A percentile compares a stretch with the other conserved stretches of the same genome.
Evolutionary conservation across 2,113 vertebrate species (phyloP).

Genomic region (Leucopsar rothschildi): DNA sequence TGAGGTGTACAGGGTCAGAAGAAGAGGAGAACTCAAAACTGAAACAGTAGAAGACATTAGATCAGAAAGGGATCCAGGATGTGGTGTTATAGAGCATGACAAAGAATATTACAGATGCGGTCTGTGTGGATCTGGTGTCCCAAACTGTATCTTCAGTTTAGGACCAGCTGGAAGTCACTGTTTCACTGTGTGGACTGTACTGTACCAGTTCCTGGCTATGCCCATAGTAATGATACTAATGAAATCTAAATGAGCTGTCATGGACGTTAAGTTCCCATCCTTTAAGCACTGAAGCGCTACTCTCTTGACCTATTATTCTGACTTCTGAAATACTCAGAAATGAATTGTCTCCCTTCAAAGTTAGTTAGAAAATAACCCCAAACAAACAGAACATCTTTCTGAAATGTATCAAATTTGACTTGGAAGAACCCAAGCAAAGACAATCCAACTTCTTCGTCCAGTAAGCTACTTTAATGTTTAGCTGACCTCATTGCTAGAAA

Average conservation of each 20-base stretch:
- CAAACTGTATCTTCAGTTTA: background rate
- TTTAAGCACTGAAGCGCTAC: background rate
- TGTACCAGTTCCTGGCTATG: background rate
- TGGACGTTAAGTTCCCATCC: background rate
- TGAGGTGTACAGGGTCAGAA: background rate
- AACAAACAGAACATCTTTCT: background rate
- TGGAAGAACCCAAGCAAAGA: background rate
- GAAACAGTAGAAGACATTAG: background rate
- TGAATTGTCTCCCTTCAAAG: background rate
- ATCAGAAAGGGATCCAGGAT: background rate
- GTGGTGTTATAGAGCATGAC: background rate
- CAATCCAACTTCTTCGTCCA: background rate
- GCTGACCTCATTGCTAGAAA: background rate
- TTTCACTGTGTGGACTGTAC: background rate
- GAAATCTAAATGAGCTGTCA: background rate
- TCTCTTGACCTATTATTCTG: background rate
- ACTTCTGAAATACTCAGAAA: background rate
- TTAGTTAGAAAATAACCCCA: fast-evolving
- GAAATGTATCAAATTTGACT: background rate
- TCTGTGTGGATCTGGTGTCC: background rate
- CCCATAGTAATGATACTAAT: background rate
- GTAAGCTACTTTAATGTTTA: background rate
- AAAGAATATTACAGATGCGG: background rate
- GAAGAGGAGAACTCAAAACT: background rate
- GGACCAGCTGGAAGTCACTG: background rate